phyloP scores from a whole-genome alignment of 37 sponge, comb jelly and placozoan genomes.

The Eunapius fragilis region DNA sequence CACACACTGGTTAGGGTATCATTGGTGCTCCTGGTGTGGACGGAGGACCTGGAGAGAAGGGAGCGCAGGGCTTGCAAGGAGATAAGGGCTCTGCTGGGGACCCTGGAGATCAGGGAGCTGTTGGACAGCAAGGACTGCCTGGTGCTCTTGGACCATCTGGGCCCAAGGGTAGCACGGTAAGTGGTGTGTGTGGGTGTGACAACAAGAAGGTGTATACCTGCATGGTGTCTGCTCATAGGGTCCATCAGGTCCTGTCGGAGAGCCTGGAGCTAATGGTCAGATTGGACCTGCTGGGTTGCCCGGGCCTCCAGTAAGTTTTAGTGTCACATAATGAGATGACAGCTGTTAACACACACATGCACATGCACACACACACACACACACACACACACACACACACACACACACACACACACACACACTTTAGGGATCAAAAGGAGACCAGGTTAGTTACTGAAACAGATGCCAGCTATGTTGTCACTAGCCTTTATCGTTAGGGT shows the following conservation, averaged over 20 bases:
- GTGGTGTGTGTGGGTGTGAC: not conserved
- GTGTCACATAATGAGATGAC: no score
- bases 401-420: conserved; percentile 3
- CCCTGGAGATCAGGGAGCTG: conserved; percentile 46
- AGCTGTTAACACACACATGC: no score
- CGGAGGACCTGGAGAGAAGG: conserved; percentile 69
- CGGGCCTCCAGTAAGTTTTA: conserved; percentile 53
- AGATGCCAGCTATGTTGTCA: not conserved
- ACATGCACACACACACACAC: no score
- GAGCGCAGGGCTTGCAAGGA: conserved; percentile 64
- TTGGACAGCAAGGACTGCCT: conserved; percentile 44
- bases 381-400: not conserved
- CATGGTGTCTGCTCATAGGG: conserved; percentile 28
- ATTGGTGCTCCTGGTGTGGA: conserved; percentile 6
- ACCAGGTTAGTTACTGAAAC: conserved; percentile 8
- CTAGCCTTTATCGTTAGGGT: not conserved
- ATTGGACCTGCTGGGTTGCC: conserved; percentile 57
- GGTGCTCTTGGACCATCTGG: conserved; percentile 60
- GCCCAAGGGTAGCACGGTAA: conserved; percentile 44
- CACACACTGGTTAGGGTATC: no score
- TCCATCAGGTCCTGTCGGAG: conserved; percentile 29
- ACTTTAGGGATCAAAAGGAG: conserved; percentile 55
- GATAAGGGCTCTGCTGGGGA: conserved; percentile 51
- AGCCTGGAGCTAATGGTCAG: conserved; percentile 42
- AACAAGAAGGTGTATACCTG: not conserved